A percentile compares a stretch with the other conserved stretches of the same genome.
These are phyloP conservation scores for Dione juno DNA, from an alignment of 2,888 invertebrate species.

Conservation along the genomic window DNA sequence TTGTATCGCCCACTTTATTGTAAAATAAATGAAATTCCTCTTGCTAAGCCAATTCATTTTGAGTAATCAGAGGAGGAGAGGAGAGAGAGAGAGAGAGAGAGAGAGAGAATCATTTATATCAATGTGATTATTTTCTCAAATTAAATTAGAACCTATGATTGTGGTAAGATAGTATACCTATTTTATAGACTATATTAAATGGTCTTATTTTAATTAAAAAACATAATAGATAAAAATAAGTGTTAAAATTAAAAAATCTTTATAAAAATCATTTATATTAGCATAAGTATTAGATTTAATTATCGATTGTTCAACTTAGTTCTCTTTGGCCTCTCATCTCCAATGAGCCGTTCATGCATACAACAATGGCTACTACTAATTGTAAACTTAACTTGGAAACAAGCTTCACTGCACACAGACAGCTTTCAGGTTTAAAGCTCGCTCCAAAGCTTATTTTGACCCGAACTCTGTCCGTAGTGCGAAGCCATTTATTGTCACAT, in stretches of 20 bases:
- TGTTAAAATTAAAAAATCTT: not conserved
- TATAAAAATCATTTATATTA: not conserved
- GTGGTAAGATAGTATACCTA: too few relatives aligned
- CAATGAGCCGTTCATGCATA: conserved; percentile 25
- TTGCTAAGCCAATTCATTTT: too few relatives aligned
- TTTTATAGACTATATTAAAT: too few relatives aligned
- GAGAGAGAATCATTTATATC: too few relatives aligned
- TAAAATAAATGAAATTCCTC: too few relatives aligned
- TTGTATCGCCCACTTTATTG: too few relatives aligned
- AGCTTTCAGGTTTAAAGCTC: conserved; percentile 8
- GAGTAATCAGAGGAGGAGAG: too few relatives aligned
- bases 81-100: too few relatives aligned
- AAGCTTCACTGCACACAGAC: conserved; percentile 21
- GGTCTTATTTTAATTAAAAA: too few relatives aligned
- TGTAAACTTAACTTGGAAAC: conserved; percentile 15
- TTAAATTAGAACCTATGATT: too few relatives aligned
- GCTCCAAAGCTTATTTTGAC: conserved; percentile 19
- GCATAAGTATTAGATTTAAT: not conserved
- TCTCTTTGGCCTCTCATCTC: conserved; percentile 8
- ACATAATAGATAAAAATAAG: too few relatives aligned
- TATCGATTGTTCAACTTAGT: conserved; percentile 7
- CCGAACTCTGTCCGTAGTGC: conserved; percentile 12
- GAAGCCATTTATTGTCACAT: conserved; percentile 29
- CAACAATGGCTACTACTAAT: conserved; percentile 8
- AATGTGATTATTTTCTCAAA: too few relatives aligned